phyloP scores from a whole-genome alignment of 2,888 invertebrate species.

The Cephus nigrinus region DNA sequence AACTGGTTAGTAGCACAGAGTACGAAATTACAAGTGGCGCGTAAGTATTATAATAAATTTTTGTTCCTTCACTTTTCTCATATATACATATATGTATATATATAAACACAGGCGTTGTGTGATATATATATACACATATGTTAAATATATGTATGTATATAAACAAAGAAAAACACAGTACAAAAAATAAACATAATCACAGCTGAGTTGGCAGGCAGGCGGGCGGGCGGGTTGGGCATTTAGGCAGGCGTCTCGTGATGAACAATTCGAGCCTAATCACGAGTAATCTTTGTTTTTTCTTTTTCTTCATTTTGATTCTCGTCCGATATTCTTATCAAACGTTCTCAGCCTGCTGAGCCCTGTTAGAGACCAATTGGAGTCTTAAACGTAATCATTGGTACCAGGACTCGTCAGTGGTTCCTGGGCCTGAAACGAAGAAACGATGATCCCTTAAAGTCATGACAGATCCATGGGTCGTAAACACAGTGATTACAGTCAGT shows the following conservation, averaged over 20 bases:
- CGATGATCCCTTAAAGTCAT: neutral
- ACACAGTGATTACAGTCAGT: neutral
- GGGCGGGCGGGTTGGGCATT: conserved; percentile 39
- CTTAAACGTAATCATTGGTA: conserved; percentile 83
- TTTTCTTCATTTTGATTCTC: conserved; percentile 22
- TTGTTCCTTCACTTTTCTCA: conserved; percentile 22
- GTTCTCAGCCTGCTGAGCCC: conserved; percentile 55
- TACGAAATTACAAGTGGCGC: conserved; percentile 34
- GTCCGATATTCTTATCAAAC: conserved; percentile 39
- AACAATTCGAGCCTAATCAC: neutral
- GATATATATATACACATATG: conserved; percentile 36
- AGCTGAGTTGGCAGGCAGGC: conserved; percentile 62
- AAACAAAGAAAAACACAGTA: conserved; percentile 51
- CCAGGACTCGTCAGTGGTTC: conserved; percentile 85
- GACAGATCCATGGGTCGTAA: conserved; percentile 7
- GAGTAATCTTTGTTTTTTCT: conserved; percentile 24
- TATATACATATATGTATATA: conserved; percentile 31
- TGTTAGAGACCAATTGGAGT: conserved; percentile 59
- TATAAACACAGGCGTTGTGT: conserved; percentile 32
- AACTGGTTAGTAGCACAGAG: neutral
- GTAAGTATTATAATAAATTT: conserved; percentile 28
- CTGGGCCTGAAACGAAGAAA: conserved; percentile 73
- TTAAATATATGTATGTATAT: conserved; percentile 52
- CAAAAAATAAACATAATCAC: conserved; percentile 64
- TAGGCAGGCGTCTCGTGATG: conserved; percentile 40